Evolutionary conservation across 2,888 invertebrate genomes (phyloP), one percentile per base, ranked within the genome.

Genomic region (Mimumesa dahlbomi): DNA sequence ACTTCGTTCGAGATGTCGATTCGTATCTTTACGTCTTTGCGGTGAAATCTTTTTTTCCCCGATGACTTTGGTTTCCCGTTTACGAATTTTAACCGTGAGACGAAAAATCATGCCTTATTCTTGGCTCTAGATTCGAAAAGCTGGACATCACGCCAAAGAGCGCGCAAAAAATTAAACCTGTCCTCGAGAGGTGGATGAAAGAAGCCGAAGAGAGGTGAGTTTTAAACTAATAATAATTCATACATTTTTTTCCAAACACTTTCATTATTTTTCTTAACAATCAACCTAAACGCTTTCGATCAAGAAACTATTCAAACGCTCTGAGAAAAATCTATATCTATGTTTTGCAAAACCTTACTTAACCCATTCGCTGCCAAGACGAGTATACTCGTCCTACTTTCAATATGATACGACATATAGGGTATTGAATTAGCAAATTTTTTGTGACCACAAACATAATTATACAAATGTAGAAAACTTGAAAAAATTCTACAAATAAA

Each of bases 91-190:
- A n/a, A 5, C n/a, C 13, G 16, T 14, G 6, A 25, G 69, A 48
- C 57, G 50, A 48, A 38, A 69, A 58, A 77, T 63, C 75, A 77
- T 91, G 90, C 90, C 90, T 91, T 91, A 89, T 90, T 91, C 90
- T 92, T 91, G 90, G 90, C 91, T 92, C 89, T 91, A 97, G 97
- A 95, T 98, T 98, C 93, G 98, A 98, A 92, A 98, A 98, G 92
- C 93, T 98, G 92, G 98, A 98, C 92, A 98, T 98, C 88, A 98
- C 98, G 88, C 98, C 98, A 89, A 98, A 98, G 93, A 98, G 98
- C 93, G 98, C 98, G 87, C 97, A 98, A 93, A 98, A 98, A 93
- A 98, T 98, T 90, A 98, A 98, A 91, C 98, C 98, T 82, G 98
- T 98, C 85, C 93, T 98, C 89, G 98, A 98, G 91, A 94, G 96